Percentiles rank a stretch among this genome's conserved stretches.
Evolutionary conservation across 2,113 vertebrate genomes (phyloP).

Genomic region (Steatornis caripensis): DNA sequence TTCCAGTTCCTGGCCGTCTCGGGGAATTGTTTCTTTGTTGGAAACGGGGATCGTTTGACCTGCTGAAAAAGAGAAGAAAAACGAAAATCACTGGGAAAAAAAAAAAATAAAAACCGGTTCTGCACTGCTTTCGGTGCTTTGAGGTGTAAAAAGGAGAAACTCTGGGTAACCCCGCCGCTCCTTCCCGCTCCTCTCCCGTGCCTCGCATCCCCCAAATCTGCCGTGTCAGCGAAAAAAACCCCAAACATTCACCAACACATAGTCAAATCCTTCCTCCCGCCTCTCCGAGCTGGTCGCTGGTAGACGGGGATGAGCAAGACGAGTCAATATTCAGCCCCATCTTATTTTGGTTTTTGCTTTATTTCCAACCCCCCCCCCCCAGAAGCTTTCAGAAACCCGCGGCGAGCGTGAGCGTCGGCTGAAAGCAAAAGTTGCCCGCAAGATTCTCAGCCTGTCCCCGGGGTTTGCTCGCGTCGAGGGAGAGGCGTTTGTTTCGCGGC

Average conservation of each 20-base stretch:
- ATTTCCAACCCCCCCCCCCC: too few species aligned
- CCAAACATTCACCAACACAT: fast-evolving
- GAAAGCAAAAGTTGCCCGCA: not conserved
- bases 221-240: fast-evolving
- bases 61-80: not conserved
- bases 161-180: not conserved
- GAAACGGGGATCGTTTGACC: not conserved
- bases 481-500: not conserved
- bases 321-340: not conserved
- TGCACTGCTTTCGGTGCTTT: not conserved
- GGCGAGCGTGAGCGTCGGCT: fast-evolving
- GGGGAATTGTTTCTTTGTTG: not conserved
- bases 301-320: not conserved
- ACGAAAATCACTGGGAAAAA: not conserved
- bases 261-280: not conserved
- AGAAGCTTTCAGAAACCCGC: not conserved
- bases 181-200: not conserved
- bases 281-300: not conserved
- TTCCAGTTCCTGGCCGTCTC: not conserved
- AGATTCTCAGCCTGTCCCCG: not conserved
- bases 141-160: not conserved
- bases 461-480: not conserved
- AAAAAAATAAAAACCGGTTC: not conserved
- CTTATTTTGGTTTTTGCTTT: too few species aligned
- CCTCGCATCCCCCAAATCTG: not conserved